phyloP scores from a whole-genome alignment of 2,888 invertebrate genomes.

The Lithophane ornitopus region DNA sequence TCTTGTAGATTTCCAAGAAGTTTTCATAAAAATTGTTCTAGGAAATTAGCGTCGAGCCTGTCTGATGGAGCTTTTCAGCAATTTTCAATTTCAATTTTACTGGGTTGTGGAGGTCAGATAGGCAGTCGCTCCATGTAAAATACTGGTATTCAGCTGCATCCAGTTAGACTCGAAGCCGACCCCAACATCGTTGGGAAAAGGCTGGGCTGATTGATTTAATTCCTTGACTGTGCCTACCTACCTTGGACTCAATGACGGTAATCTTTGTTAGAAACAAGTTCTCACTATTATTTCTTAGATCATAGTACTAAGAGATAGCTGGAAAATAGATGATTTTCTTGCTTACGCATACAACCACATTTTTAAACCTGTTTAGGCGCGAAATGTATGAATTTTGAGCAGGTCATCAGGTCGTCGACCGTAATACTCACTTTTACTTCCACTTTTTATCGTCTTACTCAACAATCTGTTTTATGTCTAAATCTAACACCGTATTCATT shows the following conservation, averaged over 20 bases:
- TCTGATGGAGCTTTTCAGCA: neutral
- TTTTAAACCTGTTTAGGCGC: conserved; percentile 29
- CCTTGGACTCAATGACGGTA: neutral
- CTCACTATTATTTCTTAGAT: neutral
- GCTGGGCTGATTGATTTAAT: too few species aligned
- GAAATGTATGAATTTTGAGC: conserved; percentile 28
- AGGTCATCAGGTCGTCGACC: conserved; percentile 14
- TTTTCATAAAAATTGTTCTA: too few species aligned
- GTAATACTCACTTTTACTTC: conserved; percentile 37
- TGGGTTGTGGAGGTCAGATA: too few species aligned
- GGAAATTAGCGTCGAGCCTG: too few species aligned
- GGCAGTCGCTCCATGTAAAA: too few species aligned
- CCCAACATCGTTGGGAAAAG: too few species aligned
- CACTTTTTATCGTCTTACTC: conserved; percentile 8
- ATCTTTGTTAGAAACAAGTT: neutral
- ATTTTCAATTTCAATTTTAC: neutral
- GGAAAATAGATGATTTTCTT: conserved; percentile 9
- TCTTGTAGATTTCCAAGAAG: too few species aligned
- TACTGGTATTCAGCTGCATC: too few species aligned
- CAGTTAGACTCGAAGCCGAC: too few species aligned
- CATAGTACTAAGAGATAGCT: neutral
- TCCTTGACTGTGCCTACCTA: neutral
- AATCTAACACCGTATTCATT: neutral
- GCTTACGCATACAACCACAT: conserved; percentile 28
- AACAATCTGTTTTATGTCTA: conserved; percentile 2